These are phyloP conservation scores for Sinelater perroti DNA, from an alignment of 2,888 invertebrate species.

Conservation along the genomic window DNA sequence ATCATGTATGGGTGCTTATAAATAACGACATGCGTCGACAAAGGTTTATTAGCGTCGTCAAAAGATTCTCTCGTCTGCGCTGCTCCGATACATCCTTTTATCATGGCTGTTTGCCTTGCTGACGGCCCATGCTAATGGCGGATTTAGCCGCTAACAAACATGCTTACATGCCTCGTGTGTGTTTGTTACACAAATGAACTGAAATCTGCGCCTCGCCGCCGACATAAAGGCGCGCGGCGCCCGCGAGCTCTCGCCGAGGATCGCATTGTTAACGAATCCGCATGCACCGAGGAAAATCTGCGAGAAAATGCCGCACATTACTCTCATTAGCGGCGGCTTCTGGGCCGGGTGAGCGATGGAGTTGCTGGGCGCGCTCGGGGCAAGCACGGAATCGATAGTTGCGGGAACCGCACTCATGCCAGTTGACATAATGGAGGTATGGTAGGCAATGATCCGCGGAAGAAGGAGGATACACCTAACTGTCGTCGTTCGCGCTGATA, in stretches of 20 bases:
- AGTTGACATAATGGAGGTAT: conserved; percentile 35
- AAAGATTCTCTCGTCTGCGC: conserved; percentile 48
- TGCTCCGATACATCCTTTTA: conserved; percentile 38
- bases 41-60: conserved; percentile 59
- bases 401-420: conserved; percentile 24
- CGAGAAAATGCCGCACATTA: neutral
- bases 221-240: conserved; percentile 29
- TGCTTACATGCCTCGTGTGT: conserved; percentile 52
- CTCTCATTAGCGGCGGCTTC: conserved; percentile 2
- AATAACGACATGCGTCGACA: conserved; percentile 56
- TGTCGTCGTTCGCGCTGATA: conserved; percentile 50
- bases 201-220: conserved; percentile 34
- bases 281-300: conserved; percentile 6
- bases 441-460: conserved; percentile 43
- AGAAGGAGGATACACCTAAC: conserved; percentile 42
- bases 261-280: conserved; percentile 26
- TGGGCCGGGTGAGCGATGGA: too few species aligned
- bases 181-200: conserved; percentile 56
- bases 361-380: too few species aligned
- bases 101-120: conserved; percentile 46
- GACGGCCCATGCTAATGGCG: conserved; percentile 54
- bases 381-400: conserved; percentile 19
- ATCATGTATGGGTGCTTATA: conserved; percentile 40
- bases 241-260: too few species aligned
- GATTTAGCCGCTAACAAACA: conserved; percentile 56